Conservation (phyloP, 2,113 vertebrate genomes). For the Elgaria multicarinata region DNA sequence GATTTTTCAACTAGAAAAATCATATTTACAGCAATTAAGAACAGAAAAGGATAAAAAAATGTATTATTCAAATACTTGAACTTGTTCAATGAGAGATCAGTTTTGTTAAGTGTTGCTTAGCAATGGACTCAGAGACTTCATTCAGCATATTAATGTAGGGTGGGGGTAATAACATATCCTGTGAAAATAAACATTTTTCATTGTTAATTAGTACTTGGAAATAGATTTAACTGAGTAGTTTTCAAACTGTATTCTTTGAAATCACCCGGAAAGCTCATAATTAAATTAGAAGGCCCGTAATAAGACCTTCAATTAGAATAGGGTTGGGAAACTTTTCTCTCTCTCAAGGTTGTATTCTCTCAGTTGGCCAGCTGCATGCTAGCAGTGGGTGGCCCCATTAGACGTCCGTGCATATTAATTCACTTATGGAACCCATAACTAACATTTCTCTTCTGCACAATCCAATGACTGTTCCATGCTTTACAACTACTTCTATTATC, state of each 20-base stretch:
- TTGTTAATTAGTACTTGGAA: not conserved
- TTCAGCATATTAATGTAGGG: constrained; percentile 1
- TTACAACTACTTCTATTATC: too few relatives aligned
- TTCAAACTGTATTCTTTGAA: not conserved
- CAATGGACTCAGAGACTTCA: not conserved
- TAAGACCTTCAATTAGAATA: not conserved
- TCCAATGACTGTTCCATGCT: too few relatives aligned
- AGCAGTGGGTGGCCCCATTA: too few relatives aligned
- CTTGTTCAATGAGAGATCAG: not conserved
- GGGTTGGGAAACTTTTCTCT: not conserved
- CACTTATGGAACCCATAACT: too few relatives aligned
- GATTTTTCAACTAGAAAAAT: not conserved
- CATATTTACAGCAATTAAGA: not conserved
- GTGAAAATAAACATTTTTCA: not conserved
- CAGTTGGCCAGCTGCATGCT: too few relatives aligned
- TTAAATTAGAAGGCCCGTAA: not conserved
- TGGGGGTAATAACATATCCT: not conserved
- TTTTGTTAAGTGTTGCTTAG: not conserved
- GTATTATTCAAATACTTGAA: constrained; percentile 6
- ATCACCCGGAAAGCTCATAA: not conserved
- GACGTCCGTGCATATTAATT: too few relatives aligned
- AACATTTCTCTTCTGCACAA: too few relatives aligned
- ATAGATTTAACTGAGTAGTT: not conserved
- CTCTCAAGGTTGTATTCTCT: not conserved
- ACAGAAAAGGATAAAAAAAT: not conserved